Base-by-base conservation (phyloP, 2,888 invertebrate species). In the Nymphalis urticae region DNA sequence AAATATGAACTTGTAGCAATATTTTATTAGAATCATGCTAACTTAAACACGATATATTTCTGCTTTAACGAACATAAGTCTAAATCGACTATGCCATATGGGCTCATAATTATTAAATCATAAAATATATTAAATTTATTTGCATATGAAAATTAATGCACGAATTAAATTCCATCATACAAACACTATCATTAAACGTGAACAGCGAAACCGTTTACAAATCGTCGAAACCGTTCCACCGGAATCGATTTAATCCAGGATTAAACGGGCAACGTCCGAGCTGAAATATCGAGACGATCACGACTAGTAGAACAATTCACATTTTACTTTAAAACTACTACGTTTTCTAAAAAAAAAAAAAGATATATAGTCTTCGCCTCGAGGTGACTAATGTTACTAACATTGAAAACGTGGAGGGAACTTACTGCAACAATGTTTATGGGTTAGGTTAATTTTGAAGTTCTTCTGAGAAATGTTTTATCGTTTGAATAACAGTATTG, bases 241-340 rank as follows among this genome's bases (percentile, higher is more conserved):
- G 54, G 54, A 27, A 54, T 54, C 47, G 17, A 59, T 51, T 48
- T 68, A 68, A 68, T 64, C 63, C 60, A 24, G 54, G 64, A 56
- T 69, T 69, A 56, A 69, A 53, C 50, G 16, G 24, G 50, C 62
- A 51, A 60, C 53, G 64, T 32, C 58, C 48, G 51, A 69, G 56
- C 42, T 32, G 48, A 65, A 69, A 61, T 61, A 60, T 65, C 62
- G 50, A 21, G 56, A 65, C 60, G 47, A 47, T 42, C 27, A 19
- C 16, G 42, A 32, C 24, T 48, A 61, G 32, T 48, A 54, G 61
- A 19, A 48, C 54, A 48, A 48, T 36, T n/a, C 62, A n/a, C 16
- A 19, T 47, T 53, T 61, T 27, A 3, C 19, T 21, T 24, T 27
- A 32, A 47, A 48, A 58, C 48, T 50, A 8, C n/a, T 24, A 19